Evolutionary conservation across 2,797 vertebrate genomes (phyloP).

Genomic region (Phoebastria nigripes): DNA sequence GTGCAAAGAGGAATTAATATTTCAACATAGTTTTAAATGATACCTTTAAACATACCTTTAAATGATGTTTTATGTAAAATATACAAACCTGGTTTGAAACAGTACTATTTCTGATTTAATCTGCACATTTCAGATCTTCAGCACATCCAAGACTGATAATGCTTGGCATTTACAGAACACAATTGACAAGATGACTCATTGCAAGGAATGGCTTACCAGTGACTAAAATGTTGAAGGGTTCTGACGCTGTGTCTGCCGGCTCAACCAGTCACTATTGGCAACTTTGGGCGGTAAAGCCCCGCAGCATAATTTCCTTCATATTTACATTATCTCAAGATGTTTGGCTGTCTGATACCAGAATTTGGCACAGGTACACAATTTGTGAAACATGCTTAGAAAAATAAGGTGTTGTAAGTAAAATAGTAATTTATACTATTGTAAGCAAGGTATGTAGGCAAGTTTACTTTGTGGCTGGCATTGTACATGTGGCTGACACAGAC

Average conservation of each 20-base stretch:
- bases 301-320: not conserved
- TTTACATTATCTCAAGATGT: not conserved
- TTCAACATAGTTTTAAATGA: not conserved
- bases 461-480: not conserved
- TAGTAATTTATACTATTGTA: not conserved
- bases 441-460: not conserved
- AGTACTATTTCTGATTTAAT: not conserved
- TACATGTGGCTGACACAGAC: not conserved
- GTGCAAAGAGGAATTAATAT: slow-evolving; percentile 13
- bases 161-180: slow-evolving; percentile 22
- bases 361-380: not conserved
- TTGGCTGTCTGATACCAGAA: not conserved
- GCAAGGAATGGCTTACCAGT: not conserved
- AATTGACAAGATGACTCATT: slow-evolving; percentile 34
- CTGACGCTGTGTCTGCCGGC: not conserved
- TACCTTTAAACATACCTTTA: not conserved
- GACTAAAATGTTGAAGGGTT: not conserved
- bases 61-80: slow-evolving; percentile 38
- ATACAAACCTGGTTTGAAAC: slow-evolving; percentile 10
- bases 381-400: not conserved
- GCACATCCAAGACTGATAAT: not conserved
- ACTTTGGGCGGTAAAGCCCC: not conserved
- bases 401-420: not conserved
- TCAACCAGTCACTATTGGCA: not conserved
- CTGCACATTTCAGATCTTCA: not conserved